phyloP scores from a whole-genome alignment of 1,140 invertebrate species.

The Pemphigus obesinymphae region DNA sequence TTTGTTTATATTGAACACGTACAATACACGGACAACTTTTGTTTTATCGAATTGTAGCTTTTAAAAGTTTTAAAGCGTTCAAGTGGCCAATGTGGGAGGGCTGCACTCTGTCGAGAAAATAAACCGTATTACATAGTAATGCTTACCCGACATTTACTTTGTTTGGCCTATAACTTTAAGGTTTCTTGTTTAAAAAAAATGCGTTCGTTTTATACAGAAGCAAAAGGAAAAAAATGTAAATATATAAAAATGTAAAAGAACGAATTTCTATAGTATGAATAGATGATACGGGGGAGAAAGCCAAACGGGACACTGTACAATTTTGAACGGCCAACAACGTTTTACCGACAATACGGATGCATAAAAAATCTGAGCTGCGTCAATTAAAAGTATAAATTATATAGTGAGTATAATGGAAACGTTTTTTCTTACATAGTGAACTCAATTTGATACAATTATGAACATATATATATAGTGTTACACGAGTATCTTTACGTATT shows the following conservation, averaged over 20 bases:
- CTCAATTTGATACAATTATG: too few relatives aligned
- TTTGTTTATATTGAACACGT: background rate
- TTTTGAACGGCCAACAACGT: background rate
- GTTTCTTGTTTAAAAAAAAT: background rate
- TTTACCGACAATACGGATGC: background rate
- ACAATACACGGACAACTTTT: background rate
- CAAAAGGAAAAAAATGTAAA: constrained; percentile 5
- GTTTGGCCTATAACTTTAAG: background rate
- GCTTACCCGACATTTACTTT: constrained; percentile 18
- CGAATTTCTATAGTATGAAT: too few relatives aligned
- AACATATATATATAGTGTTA: too few relatives aligned
- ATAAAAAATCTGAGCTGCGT: too few relatives aligned
- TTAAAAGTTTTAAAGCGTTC: constrained; percentile 29
- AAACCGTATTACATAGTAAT: constrained; percentile 13
- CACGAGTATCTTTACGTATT: too few relatives aligned
- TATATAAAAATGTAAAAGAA: constrained; percentile 1
- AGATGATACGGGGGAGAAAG: background rate
- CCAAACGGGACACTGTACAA: background rate
- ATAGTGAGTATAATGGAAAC: too few relatives aligned
- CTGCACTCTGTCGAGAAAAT: background rate
- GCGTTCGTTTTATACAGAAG: constrained; percentile 2
- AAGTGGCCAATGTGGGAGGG: background rate
- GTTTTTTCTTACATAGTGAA: too few relatives aligned
- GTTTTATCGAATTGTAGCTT: constrained; percentile 24
- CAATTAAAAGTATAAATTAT: too few relatives aligned